phyloP scores from a whole-genome alignment of 2,113 vertebrate species.

The Hyaena hyaena region DNA sequence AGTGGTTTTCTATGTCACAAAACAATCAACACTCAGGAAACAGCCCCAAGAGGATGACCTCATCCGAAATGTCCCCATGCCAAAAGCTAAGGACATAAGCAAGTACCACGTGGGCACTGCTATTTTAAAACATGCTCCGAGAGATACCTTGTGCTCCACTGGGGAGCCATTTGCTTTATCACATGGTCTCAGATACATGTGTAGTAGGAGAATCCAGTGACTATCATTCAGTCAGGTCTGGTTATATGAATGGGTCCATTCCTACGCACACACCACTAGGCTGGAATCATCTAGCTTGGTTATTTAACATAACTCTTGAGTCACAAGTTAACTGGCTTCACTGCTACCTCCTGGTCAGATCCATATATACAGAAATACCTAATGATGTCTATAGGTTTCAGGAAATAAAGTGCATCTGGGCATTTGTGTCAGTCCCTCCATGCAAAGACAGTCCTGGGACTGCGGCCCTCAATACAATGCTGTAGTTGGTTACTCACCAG shows the following conservation, averaged over 20 bases:
- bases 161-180: neutral
- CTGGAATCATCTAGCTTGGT: neutral
- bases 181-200: neutral
- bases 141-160: neutral
- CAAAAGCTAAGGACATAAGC: constrained; percentile 64
- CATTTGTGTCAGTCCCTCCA: neutral
- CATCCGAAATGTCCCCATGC: constrained; percentile 33
- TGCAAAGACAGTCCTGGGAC: neutral
- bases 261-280: neutral
- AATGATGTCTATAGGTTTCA: neutral
- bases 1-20: constrained; percentile 50
- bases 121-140: neutral
- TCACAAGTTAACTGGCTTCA: neutral
- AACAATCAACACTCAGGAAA: constrained; percentile 69
- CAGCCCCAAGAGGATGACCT: constrained; percentile 60
- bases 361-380: neutral
- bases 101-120: constrained; percentile 30
- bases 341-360: neutral
- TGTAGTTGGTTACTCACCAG: neutral
- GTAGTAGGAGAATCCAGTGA: neutral
- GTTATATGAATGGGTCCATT: neutral
- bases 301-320: neutral
- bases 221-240: neutral
- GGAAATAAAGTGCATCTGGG: neutral
- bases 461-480: neutral